These are phyloP conservation scores for Andricus quercusramuli DNA, from an alignment of 2,888 invertebrate genomes.

Conservation along the genomic window DNA sequence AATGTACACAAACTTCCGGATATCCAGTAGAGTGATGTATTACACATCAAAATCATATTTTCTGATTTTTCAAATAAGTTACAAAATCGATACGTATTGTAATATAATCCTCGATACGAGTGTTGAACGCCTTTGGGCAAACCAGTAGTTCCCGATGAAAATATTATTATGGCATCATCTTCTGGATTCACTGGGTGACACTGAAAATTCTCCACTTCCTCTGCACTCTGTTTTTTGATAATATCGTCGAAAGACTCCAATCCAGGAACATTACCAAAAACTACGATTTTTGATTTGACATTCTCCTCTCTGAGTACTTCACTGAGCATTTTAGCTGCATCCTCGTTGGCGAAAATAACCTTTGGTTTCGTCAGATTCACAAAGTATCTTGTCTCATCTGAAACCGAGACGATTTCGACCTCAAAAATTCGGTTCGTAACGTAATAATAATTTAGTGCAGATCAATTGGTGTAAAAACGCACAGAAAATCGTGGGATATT, in stretches of 20 bases:
- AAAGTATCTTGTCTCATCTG: constrained; percentile 63
- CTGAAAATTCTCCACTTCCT: constrained; percentile 59
- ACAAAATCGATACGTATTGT: constrained; percentile 41
- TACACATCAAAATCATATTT: constrained; percentile 51
- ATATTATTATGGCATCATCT: constrained; percentile 65
- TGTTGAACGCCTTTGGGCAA: constrained; percentile 68
- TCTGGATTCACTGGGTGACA: constrained; percentile 49
- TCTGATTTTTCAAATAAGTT: fast-evolving
- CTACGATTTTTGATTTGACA: constrained; percentile 54
- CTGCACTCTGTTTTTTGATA: constrained; percentile 51
- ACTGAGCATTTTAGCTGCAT: constrained; percentile 37
- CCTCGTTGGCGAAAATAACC: constrained; percentile 62
- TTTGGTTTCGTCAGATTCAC: constrained; percentile 64
- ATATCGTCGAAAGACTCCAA: constrained; percentile 57
- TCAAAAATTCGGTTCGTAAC: not conserved
- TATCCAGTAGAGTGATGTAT: constrained; percentile 69
- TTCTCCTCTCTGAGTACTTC: constrained; percentile 59
- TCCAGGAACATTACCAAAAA: constrained; percentile 60
- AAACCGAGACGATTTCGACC: constrained; percentile 20
- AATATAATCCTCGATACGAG: constrained; percentile 59
- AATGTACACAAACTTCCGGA: constrained; percentile 62
- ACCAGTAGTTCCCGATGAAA: constrained; percentile 73
- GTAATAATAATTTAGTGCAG: not conserved
- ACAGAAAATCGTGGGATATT: too few species aligned
- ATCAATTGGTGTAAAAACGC: too few species aligned